Percentiles rank a stretch among this genome's conserved stretches.
These are phyloP conservation scores for Caretta caretta DNA, from an alignment of 2,113 vertebrate genomes.

Conservation along the genomic window DNA sequence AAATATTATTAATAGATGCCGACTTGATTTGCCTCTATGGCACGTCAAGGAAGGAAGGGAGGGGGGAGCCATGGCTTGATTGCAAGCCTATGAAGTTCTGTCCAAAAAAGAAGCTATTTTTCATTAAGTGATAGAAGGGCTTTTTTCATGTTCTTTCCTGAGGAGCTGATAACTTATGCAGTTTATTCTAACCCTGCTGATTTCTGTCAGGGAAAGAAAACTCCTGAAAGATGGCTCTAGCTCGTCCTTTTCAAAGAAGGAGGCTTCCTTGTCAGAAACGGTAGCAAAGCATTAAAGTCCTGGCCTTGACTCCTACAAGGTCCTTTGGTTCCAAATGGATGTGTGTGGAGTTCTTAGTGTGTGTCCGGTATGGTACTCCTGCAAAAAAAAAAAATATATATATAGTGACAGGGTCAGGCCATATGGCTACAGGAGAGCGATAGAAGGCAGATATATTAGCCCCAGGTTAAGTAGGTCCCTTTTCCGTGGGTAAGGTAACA, in stretches of 20 bases:
- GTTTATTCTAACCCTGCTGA: slow-evolving; percentile 99
- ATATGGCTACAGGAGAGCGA: too few species aligned
- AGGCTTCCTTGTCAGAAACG: slow-evolving; percentile 73
- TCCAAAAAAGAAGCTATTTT: slow-evolving; percentile 99
- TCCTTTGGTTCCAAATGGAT: slow-evolving; percentile 1
- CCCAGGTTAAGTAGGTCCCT: too few species aligned
- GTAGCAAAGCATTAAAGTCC: slow-evolving; percentile 35
- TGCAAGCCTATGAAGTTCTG: slow-evolving; percentile 99
- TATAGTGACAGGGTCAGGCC: too few species aligned
- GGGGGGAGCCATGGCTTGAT: slow-evolving; percentile 92
- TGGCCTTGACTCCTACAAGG: slow-evolving; percentile 22
- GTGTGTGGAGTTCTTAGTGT: neutral
- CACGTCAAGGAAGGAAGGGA: slow-evolving; percentile 91
- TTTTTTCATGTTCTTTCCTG: slow-evolving; percentile 95
- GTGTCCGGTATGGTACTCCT: neutral
- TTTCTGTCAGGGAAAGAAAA: slow-evolving; percentile 93
- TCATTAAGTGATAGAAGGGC: slow-evolving; percentile 99
- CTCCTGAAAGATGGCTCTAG: slow-evolving; percentile 85
- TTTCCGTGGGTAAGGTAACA: too few species aligned
- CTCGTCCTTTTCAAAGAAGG: slow-evolving; percentile 78
- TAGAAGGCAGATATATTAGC: too few species aligned
- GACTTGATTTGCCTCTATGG: slow-evolving; percentile 99
- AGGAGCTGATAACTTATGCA: slow-evolving; percentile 99
- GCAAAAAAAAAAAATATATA: neutral
- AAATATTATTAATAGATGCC: slow-evolving; percentile 99